Evolutionary conservation across 2,113 vertebrate genomes (phyloP).

Genomic region (Arenaria interpres): DNA sequence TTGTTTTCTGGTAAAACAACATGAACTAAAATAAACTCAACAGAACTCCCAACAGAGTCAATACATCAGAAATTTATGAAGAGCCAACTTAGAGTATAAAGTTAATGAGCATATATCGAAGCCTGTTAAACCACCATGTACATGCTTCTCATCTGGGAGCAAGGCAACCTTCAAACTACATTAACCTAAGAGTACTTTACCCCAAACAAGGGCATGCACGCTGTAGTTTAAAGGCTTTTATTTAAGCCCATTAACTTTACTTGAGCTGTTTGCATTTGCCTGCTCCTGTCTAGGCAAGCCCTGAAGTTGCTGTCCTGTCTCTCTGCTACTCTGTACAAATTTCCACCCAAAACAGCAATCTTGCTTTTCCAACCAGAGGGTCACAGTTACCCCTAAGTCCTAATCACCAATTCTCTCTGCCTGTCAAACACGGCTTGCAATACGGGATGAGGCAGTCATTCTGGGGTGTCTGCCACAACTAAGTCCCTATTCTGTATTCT

Average conservation of each 20-base stretch:
- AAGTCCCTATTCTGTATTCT: background rate
- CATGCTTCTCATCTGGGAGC: background rate
- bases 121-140: conserved; percentile 27
- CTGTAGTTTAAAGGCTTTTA: conserved; percentile 17
- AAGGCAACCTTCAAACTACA: conserved; percentile 46
- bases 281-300: background rate
- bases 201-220: background rate
- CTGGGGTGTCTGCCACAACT: background rate
- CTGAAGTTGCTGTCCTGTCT: background rate
- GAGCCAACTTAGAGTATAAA: conserved; percentile 37
- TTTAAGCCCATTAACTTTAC: conserved; percentile 11
- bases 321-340: background rate
- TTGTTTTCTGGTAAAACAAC: background rate
- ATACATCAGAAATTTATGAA: conserved; percentile 55
- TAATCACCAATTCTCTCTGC: background rate
- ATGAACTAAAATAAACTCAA: background rate
- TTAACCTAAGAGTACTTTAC: conserved; percentile 21
- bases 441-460: accelerated
- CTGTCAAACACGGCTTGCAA: accelerated
- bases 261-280: background rate
- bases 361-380: background rate
- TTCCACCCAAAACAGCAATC: background rate
- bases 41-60: background rate
- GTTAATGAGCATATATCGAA: conserved; percentile 25
- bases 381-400: background rate